Evolutionary conservation across 1,140 invertebrate species (phyloP).

Genomic region (Philotrypesis tridentata): DNA sequence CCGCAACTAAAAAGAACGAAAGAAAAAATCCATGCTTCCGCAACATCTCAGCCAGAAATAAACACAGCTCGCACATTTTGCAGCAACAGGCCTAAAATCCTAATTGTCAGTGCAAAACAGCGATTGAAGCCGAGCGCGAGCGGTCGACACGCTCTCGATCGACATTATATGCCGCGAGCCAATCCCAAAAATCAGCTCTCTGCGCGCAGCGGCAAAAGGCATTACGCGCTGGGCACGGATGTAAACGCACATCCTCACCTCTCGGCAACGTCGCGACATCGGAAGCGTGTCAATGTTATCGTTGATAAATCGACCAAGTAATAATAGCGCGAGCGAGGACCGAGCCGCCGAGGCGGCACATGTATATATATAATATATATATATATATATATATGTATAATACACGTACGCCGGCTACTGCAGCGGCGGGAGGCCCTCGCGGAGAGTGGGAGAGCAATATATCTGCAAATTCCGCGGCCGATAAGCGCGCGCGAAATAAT

Average conservation of each 20-base stretch:
- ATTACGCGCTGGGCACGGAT: not conserved
- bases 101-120: not conserved
- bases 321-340: constrained; percentile 23
- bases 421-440: too few species aligned
- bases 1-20: too few species aligned
- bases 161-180: too few species aligned
- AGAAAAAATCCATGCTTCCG: too few species aligned
- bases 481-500: constrained; percentile 47
- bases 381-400: too few species aligned
- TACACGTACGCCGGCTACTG: too few species aligned
- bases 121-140: constrained; percentile 10
- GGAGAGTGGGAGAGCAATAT: constrained; percentile 31
- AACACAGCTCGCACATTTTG: not conserved
- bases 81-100: constrained; percentile 7
- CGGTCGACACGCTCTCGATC: not conserved
- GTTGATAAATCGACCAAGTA: constrained; percentile 50
- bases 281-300: constrained; percentile 54
- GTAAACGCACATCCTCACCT: constrained; percentile 31
- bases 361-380: too few species aligned
- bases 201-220: constrained; percentile 4
- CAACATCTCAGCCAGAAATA: too few species aligned
- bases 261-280: constrained; percentile 39
- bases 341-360: too few species aligned
- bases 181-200: not conserved
- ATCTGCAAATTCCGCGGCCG: constrained; percentile 44